Conservation (phyloP, 2,888 invertebrate species). For the Auanema freiburgensis region DNA sequence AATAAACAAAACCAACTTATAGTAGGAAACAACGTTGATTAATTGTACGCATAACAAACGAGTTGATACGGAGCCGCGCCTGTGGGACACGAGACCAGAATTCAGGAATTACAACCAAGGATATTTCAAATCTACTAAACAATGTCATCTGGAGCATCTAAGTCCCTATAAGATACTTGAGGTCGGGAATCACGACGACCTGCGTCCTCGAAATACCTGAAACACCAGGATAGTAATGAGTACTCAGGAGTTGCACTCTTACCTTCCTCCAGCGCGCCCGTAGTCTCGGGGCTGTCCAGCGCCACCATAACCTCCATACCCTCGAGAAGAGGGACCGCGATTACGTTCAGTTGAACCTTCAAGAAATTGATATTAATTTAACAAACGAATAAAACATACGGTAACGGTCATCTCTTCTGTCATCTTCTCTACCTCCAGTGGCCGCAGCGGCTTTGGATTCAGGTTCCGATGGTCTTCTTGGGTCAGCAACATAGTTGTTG, state of each 20-base stretch:
- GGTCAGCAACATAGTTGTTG: slow-evolving; percentile 90
- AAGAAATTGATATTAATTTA: neutral
- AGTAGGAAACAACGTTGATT: neutral
- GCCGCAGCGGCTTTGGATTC: slow-evolving; percentile 65
- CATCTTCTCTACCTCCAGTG: slow-evolving; percentile 15
- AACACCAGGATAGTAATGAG: slow-evolving; percentile 4
- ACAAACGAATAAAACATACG: neutral
- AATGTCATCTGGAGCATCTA: slow-evolving; percentile 80
- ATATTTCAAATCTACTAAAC: slow-evolving; percentile 24
- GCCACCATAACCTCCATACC: neutral
- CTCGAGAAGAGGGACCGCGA: neutral
- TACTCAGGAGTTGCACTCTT: slow-evolving; percentile 44
- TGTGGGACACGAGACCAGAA: neutral
- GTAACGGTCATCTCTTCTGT: slow-evolving; percentile 19
- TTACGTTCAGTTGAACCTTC: neutral
- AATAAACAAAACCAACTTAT: slow-evolving; percentile 1
- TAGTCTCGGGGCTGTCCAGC: slow-evolving; percentile 23
- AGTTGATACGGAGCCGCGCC: slow-evolving; percentile 2
- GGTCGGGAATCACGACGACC: slow-evolving; percentile 71
- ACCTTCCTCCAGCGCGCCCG: slow-evolving; percentile 47
- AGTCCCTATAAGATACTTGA: slow-evolving; percentile 84
- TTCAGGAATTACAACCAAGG: neutral
- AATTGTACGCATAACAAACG: neutral
- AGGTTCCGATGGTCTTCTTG: slow-evolving; percentile 88
- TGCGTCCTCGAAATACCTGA: slow-evolving; percentile 33